phyloP scores from a whole-genome alignment of 2,797 vertebrate species.

The Oceanodroma leucorhoa region DNA sequence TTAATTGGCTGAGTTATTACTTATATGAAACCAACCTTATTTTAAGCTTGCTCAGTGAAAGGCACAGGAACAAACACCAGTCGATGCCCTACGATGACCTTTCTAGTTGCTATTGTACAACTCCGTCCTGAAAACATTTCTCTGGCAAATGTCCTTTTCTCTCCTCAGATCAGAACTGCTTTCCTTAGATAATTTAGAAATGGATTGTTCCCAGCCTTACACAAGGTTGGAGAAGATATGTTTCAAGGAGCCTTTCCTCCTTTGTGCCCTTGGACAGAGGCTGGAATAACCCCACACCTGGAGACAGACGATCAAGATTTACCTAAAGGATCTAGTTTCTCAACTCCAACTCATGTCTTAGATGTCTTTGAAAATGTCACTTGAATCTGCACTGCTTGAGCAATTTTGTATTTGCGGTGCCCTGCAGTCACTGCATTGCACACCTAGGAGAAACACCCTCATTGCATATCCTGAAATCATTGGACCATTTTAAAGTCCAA shows the following conservation, averaged over 20 bases:
- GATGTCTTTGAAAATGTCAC: neutral
- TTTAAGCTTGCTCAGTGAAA: slow-evolving; percentile 4
- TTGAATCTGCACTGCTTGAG: neutral
- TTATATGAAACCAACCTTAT: slow-evolving; percentile 10
- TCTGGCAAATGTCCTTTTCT: slow-evolving; percentile 24
- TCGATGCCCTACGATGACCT: neutral
- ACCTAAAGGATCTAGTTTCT: neutral
- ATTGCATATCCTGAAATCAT: neutral
- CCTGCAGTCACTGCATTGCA: neutral
- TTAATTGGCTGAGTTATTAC: slow-evolving; percentile 32
- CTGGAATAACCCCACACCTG: neutral
- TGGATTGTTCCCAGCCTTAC: neutral
- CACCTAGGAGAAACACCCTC: neutral
- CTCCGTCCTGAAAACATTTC: neutral
- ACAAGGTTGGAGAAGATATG: neutral
- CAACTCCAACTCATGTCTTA: neutral
- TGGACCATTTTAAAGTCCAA: neutral
- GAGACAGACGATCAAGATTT: neutral
- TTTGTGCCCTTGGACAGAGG: neutral
- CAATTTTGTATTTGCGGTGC: accelerated
- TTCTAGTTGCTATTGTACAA: slow-evolving; percentile 6
- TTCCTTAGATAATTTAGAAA: neutral
- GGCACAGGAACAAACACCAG: slow-evolving; percentile 3
- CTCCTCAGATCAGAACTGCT: neutral
- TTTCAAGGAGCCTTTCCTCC: neutral